A percentile compares a stretch with the other conserved stretches of the same genome.
Conservation (phyloP, 2,797 vertebrate species). For the Urosaurus nigricauda region DNA sequence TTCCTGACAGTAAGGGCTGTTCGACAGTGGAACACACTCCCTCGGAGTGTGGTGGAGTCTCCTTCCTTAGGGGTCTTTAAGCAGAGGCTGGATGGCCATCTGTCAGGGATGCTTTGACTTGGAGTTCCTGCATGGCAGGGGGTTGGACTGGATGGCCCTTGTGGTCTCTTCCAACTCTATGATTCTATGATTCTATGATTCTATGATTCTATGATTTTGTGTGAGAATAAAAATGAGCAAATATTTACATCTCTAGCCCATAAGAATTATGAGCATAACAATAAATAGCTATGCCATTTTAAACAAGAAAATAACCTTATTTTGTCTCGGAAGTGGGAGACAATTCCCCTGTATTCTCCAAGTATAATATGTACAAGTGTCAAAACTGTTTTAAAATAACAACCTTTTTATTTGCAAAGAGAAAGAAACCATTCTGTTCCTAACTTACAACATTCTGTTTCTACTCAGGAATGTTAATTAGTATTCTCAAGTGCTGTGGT, state of each 20-base stretch:
- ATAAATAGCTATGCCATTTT: neutral
- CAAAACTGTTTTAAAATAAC: slow-evolving; percentile 61
- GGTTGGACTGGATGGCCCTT: too few species aligned
- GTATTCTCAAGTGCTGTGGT: slow-evolving; percentile 74
- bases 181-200: too few species aligned
- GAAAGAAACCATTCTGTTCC: slow-evolving; percentile 77
- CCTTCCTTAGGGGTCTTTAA: too few species aligned
- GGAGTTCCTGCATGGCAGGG: too few species aligned
- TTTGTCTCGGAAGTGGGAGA: neutral
- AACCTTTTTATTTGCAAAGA: slow-evolving; percentile 80
- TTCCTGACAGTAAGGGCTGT: too few species aligned
- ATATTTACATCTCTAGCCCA: neutral
- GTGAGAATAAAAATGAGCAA: too few species aligned
- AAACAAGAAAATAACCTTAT: neutral
- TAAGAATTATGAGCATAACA: neutral
- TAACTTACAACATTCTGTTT: slow-evolving; percentile 69
- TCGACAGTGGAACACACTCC: too few species aligned
- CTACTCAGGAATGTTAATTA: slow-evolving; percentile 61
- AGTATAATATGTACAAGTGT: slow-evolving; percentile 67
- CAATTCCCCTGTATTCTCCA: slow-evolving; percentile 45
- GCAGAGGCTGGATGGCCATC: too few species aligned
- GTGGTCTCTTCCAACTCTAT: too few species aligned
- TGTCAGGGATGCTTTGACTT: too few species aligned
- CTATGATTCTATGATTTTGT: too few species aligned
- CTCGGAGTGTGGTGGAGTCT: too few species aligned